Evolutionary conservation across 2,888 invertebrate species (phyloP), one percentile per base, ranked within the genome.

Genomic region (Phortica magna): DNA sequence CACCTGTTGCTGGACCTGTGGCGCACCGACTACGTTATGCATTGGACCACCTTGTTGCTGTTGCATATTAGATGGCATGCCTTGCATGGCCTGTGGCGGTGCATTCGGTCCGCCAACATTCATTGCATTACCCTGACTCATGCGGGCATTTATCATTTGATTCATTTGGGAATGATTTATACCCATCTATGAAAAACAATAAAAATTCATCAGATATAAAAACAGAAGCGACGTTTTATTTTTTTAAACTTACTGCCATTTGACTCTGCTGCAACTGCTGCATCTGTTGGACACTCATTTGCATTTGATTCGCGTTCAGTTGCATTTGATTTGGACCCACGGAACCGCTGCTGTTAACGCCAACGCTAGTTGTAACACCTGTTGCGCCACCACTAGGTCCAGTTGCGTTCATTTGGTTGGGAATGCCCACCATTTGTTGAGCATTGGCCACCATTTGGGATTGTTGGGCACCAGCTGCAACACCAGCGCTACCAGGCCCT

Each of bases 121-220:
- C 82, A 90, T 89, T 0, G 87, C 79, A 1, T 93, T 93, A 0
- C 92, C 93, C 91, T 94, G 94, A 71, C 90, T 91, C 75, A 93
- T 92, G 0, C 93, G 92, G 2, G 93, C 93, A 73, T 81, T 85
- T 88, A 92, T 90, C 90, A 92, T 91, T 77, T 91, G 92, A 84
- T 88, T 90, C 14, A 90, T 74, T 77, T 89, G 89, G 6, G 87
- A 82, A 78, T 88, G 89, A 77, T 90, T 92, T 83, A 91, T 91
- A 55, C 90, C 88, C 83, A 92, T 89, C 91, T 91, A 79, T 17
- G 74, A 80, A 55, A 65, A 57, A 70, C n/a, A 53, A 2, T 1
- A 7, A 68, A 57, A 65, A 41, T n/a, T 43, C 42, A 31, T 55
- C 53, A 6, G 31, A 2, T 41, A 41, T 19, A 64, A 72, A 53